phyloP scores from a whole-genome alignment of 1,140 invertebrate genomes.

The Marisa cornuarietis region DNA sequence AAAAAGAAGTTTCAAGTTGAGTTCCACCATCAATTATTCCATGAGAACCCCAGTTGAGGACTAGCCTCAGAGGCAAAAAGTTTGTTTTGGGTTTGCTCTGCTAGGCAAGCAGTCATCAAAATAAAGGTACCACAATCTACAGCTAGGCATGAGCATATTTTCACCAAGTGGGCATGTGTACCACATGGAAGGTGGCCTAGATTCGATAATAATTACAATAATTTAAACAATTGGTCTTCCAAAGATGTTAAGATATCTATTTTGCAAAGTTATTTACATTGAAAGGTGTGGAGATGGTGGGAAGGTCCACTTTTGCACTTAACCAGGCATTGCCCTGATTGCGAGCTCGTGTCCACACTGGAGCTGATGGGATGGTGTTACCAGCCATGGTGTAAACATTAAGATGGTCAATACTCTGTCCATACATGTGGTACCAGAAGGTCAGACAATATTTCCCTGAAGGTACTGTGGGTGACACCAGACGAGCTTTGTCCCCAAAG shows the following conservation, averaged over 20 bases:
- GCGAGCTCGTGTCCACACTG: slow-evolving; percentile 50
- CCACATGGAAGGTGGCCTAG: too few species aligned
- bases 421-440: slow-evolving; percentile 61
- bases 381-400: slow-evolving; percentile 47
- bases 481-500: slow-evolving; percentile 43
- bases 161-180: too few species aligned
- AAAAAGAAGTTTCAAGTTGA: too few species aligned
- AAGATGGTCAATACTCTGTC: slow-evolving; percentile 47
- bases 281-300: slow-evolving; percentile 39
- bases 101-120: too few species aligned
- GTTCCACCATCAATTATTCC: too few species aligned
- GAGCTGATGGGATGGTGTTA: slow-evolving; percentile 34
- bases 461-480: slow-evolving; percentile 43
- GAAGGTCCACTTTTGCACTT: slow-evolving; percentile 37
- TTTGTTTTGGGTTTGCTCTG: too few species aligned
- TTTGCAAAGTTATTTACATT: slow-evolving; percentile 24
- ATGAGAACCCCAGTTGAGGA: too few species aligned
- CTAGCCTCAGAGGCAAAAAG: too few species aligned
- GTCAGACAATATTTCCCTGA: slow-evolving; percentile 56
- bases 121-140: too few species aligned
- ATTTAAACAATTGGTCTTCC: neutral
- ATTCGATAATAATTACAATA: too few species aligned
- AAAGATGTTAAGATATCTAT: slow-evolving; percentile 5
- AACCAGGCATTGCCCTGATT: slow-evolving; percentile 55
- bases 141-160: too few species aligned